Conservation (phyloP, 2,888 invertebrate species). For the Deroplatys truncata region DNA sequence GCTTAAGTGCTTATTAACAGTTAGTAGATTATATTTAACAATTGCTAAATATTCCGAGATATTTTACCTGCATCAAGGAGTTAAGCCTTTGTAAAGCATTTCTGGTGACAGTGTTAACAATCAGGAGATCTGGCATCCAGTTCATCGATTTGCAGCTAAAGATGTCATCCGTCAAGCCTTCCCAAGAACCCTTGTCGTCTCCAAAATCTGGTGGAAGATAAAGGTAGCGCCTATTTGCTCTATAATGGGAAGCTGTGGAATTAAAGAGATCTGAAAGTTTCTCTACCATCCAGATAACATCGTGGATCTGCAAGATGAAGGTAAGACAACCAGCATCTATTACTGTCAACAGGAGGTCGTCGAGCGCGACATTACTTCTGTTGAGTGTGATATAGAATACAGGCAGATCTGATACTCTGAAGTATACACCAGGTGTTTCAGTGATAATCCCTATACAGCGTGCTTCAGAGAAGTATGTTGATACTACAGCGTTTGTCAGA, state of each 20-base stretch:
- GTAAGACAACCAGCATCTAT: constrained; percentile 50
- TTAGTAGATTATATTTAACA: not conserved
- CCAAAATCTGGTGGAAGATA: constrained; percentile 41
- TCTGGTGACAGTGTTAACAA: not conserved
- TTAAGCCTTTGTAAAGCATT: constrained; percentile 41
- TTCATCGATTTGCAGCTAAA: constrained; percentile 22
- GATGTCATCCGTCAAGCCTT: constrained; percentile 34
- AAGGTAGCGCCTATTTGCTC: constrained; percentile 49
- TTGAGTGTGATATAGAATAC: no score
- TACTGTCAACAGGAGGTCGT: not conserved
- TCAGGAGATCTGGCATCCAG: constrained; percentile 17
- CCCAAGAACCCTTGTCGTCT: constrained; percentile 42
- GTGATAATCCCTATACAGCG: no score
- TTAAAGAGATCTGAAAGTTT: constrained; percentile 45
- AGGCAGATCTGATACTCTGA: no score
- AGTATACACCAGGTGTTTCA: no score
- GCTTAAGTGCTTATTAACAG: not conserved
- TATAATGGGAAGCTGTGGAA: constrained; percentile 40
- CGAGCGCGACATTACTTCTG: not conserved
- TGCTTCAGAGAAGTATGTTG: no score
- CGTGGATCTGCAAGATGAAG: constrained; percentile 44
- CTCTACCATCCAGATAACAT: constrained; percentile 44
- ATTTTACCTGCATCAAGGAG: constrained; percentile 25
- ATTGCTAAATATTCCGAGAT: not conserved
- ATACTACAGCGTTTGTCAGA: no score